Evolutionary conservation across 1,140 invertebrate species (phyloP), one percentile per base, ranked within the genome.

Genomic region (Bombus ignitus): DNA sequence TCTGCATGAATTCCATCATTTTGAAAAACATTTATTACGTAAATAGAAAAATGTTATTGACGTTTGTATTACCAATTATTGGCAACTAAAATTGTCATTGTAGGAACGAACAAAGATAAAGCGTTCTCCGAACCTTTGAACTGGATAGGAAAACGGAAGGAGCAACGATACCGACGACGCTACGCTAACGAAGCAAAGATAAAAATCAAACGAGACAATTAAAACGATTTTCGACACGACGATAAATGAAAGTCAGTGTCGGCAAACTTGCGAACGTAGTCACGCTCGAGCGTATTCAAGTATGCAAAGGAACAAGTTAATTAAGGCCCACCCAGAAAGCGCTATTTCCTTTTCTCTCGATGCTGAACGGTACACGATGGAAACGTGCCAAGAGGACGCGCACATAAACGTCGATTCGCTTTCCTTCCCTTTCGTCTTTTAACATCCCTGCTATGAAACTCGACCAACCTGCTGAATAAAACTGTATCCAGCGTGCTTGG

Each of bases 221-320:
- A 12, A 32, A 37, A 28, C 18, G 37, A 59, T 57, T 59, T 59
- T 44, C 71, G 35, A 59, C 47, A 22, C 53, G 37, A 62, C 32
- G 85, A 9, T 28, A 74, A 47, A 39, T 32, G 59, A 57, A 81
- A 75, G 47, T 22, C 42, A 65, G 42, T 18, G 75, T 35, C 39
- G 59, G 28, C 18, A 70, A 65, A 66, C 76, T 84, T 71, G 70
- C 53, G 62, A 88, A 82, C 37, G 37, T 74, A 35, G 74, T 86
- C 57, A 85, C 82, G 71, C 65, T 66, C 65, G 57, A 73, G 18
- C 42, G 81, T 65, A 86, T 65, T 72, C 87, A 13, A 86, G 42
- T 86, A 81, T 81, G 79, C 88, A 81, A 57, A 78, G 81, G 86
- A 87, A 90, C 85, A 81, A 87, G 89, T 90, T 90, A 87, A 90